These are phyloP conservation scores for Lates japonicus DNA, from an alignment of 2,797 vertebrate genomes.

Conservation along the genomic window DNA sequence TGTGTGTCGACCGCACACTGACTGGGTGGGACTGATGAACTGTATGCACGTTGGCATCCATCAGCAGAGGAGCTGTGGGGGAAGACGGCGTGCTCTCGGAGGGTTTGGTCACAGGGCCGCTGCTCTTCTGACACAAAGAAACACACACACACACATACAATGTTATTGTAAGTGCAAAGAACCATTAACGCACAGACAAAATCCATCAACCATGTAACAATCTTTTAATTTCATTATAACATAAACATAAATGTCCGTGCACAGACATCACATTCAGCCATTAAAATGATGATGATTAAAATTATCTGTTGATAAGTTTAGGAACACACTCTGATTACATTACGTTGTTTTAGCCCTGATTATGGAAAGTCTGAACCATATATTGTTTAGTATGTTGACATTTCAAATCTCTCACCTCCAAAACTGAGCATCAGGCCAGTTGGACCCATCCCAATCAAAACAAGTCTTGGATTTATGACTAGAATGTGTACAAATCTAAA, in stretches of 20 bases:
- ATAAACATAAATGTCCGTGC: neutral
- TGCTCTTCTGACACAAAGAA: conserved; percentile 65
- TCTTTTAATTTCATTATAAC: neutral
- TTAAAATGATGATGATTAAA: neutral
- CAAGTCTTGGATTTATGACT: neutral
- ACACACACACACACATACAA: conserved; percentile 20
- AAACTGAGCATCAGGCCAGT: neutral
- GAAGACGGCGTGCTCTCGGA: conserved; percentile 53
- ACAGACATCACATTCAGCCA: neutral
- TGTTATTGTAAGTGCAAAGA: neutral
- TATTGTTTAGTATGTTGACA: neutral
- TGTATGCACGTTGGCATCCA: conserved; percentile 58
- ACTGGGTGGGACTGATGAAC: conserved; percentile 72
- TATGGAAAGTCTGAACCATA: too few relatives aligned
- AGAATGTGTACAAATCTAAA: too few relatives aligned
- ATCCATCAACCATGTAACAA: neutral
- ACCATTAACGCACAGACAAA: neutral
- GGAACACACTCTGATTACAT: too few relatives aligned
- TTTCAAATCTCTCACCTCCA: neutral
- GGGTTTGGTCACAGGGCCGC: conserved; percentile 27
- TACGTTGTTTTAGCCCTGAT: too few relatives aligned
- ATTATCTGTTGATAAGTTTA: too few relatives aligned
- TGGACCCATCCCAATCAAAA: neutral
- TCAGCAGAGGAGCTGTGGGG: conserved; percentile 81
- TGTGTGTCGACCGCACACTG: conserved; percentile 46